Base-by-base conservation (phyloP, 1,140 invertebrate genomes). In the Calliopsis andreniformis region DNA sequence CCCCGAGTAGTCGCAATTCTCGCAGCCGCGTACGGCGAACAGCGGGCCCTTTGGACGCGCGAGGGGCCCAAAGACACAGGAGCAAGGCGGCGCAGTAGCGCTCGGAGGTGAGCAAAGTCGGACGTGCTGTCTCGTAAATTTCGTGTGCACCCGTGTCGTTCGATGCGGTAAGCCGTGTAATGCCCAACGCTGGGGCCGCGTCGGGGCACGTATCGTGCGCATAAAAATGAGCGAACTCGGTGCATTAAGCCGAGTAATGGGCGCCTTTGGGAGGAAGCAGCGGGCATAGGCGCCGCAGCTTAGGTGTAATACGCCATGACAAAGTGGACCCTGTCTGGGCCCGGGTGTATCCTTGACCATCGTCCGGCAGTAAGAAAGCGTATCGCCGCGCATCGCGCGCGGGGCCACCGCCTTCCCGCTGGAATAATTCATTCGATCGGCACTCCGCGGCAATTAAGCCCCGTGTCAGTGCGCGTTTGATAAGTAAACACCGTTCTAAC, bases 221-320 rank as follows among this genome's bases (percentile, higher is more conserved):
- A 76, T 84, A 84, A 84, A 84, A 83, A 79, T 66, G 82, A 84
- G 76, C 23, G 77, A 84, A 69, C 80, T 84, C 77, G 80, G 81
- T 78, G 82, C 82, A 83, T 84, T 84, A 84, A 84, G 67, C 82
- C 82, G 77, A 84, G 80, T 84, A 84, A 84, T 84, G 51, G 80
- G 71, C 77, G 80, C 71, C 80, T 84, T 79, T 49, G 80, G 76
- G 64, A 84, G 80, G 77, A 84, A 84, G 67, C 76, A 63, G 23
- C 71, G 55, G 30, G 16, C 80, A 72, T 79, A 70, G 77, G 80
- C 82, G 82, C 80, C 81, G 71, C 67, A 68, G 66, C 77, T 51
- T 67, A 79, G 63, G 77, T 61, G 82, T 83, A 84, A 83, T 83
- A 83, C 76, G 28, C 82, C 80, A 79, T 83, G 82, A 83, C 80